Evolutionary conservation across 1,140 invertebrate genomes (phyloP), one percentile per base, ranked within the genome.

Genomic region (Bombus confusus): DNA sequence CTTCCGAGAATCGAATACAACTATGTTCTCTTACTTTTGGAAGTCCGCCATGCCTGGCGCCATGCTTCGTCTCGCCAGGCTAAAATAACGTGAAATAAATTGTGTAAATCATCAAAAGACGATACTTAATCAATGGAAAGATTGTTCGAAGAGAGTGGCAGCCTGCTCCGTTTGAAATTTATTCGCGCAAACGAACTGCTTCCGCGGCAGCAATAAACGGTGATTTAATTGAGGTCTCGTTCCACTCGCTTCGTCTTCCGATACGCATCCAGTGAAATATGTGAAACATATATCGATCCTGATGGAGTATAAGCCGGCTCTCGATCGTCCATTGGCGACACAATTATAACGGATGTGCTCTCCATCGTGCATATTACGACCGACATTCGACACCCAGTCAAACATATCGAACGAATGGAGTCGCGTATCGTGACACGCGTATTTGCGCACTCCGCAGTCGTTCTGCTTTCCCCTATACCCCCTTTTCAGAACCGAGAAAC

Each of bases 301-400:
- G 69, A 5, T 28, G 25, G 41, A n/a, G 13, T 52, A 28, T 59
- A 47, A 57, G 43, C 31, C 31, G 75, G 43, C 52, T 74, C 74
- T 66, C 37, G 62, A 52, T 37, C 83, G 88, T 59, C 47, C 87
- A 79, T 80, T 76, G 86, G 43, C 71, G 43, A 74, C 37, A 47
- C 83, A 83, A 88, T 89, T 86, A 83, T 83, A 77, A 89, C 76
- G 62, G 79, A 89, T 86, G 76, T 73, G 85, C 69, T 83, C 75
- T 72, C 71, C 52, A 47, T 83, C 80, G 73, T 59, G 22, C 74
- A 52, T 73, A 76, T 86, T 81, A 66, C 72, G 87, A 82, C 62
- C 80, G 84, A 85, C 78, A 88, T 68, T 68, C 83, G 82, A 88
- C 77, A 81, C 86, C 41, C 64, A n/a, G 43, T n/a, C 43, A 75